Percentiles rank a stretch among this genome's conserved stretches.
These are phyloP conservation scores for Gandaritis pyraliata DNA, from an alignment of 2,888 invertebrate species.

Conservation along the genomic window DNA sequence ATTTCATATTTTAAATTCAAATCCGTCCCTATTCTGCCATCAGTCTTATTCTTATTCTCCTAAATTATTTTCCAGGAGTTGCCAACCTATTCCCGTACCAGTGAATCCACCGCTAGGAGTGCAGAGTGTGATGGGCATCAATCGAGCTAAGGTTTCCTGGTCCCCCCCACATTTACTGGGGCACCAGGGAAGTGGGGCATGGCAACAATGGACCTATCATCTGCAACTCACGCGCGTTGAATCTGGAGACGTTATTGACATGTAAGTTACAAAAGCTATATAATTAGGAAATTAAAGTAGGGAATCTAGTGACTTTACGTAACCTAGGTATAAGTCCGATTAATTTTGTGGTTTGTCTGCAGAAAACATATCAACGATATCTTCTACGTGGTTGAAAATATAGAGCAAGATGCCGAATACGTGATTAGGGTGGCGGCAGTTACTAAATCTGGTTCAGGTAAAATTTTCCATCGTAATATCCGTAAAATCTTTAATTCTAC, in stretches of 20 bases:
- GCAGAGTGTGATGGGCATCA: constrained; percentile 91
- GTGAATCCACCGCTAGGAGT: constrained; percentile 91
- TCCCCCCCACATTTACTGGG: constrained; percentile 90
- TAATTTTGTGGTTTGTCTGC: constrained; percentile 41
- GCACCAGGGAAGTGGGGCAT: constrained; percentile 88
- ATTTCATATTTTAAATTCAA: too few relatives aligned
- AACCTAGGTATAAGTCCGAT: neutral
- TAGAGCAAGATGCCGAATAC: constrained; percentile 91
- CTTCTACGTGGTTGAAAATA: constrained; percentile 86
- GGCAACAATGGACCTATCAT: constrained; percentile 91
- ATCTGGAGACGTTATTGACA: constrained; percentile 62
- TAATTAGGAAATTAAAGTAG: too few relatives aligned
- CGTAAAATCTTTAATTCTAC: too few relatives aligned
- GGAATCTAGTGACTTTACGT: too few relatives aligned
- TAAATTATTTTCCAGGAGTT: constrained; percentile 67
- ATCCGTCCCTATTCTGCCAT: too few relatives aligned
- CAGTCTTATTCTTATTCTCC: too few relatives aligned
- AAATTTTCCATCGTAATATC: constrained; percentile 9
- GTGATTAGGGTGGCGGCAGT: constrained; percentile 91
- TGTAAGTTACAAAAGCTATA: constrained; percentile 61
- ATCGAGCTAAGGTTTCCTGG: constrained; percentile 92
- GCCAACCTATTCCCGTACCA: constrained; percentile 92
- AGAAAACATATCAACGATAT: constrained; percentile 83
- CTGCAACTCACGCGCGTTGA: constrained; percentile 86
- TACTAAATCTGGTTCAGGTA: constrained; percentile 87